Conservation (phyloP, 2,113 vertebrate genomes). For the Nerophis ophidion region DNA sequence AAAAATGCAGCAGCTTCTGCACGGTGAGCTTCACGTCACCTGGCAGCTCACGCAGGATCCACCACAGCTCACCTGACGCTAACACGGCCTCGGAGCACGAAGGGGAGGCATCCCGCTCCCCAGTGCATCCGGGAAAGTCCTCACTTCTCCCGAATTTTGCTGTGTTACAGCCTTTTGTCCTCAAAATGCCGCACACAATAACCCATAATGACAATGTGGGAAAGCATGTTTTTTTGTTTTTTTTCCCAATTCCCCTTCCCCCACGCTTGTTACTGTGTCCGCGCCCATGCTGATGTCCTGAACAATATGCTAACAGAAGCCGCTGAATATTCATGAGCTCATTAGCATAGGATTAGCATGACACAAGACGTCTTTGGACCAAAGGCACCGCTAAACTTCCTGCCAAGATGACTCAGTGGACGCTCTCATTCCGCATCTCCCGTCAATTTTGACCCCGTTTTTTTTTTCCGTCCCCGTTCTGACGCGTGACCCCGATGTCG, state of each 20-base stretch:
- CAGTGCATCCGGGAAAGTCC: too few species aligned
- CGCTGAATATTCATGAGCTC: conserved; percentile 4
- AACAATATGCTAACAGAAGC: not conserved
- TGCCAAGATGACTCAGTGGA: not conserved
- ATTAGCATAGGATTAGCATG: not conserved
- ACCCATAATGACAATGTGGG: not conserved
- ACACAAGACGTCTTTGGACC: not conserved
- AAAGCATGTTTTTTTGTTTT: too few species aligned
- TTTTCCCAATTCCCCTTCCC: too few species aligned
- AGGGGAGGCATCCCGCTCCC: not conserved
- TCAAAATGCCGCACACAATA: not conserved
- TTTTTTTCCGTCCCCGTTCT: too few species aligned
- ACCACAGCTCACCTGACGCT: not conserved
- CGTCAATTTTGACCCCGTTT: too few species aligned
- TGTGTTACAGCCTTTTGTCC: not conserved
- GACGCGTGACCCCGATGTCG: too few species aligned
- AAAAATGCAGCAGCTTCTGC: conserved; percentile 49
- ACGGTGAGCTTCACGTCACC: conserved; percentile 40
- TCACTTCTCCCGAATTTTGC: not conserved
- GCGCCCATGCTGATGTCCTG: not conserved
- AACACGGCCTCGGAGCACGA: not conserved
- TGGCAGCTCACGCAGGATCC: conserved; percentile 6
- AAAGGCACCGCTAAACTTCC: conserved; percentile 2
- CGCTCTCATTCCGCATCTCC: not conserved
- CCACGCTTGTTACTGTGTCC: too few species aligned